These are phyloP conservation scores for Sebastes jordani DNA, from an alignment of 2,797 vertebrate species.

Conservation along the genomic window DNA sequence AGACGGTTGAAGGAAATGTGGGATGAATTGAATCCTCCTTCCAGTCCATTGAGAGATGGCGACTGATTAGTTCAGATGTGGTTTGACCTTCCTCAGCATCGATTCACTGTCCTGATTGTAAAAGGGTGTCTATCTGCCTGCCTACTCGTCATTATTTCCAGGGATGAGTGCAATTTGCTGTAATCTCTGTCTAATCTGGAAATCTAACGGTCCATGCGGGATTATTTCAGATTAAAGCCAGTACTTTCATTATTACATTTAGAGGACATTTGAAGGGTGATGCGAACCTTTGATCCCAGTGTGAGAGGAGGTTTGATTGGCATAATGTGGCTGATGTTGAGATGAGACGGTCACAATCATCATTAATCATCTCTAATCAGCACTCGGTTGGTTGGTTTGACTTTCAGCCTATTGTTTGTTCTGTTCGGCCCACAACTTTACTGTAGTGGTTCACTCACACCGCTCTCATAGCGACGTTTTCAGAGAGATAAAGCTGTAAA, in stretches of 20 bases:
- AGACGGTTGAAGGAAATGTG: neutral
- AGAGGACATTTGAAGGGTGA: slow-evolving; percentile 44
- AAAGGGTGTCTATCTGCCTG: neutral
- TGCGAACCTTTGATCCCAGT: neutral
- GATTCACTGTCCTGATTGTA: neutral
- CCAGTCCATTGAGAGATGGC: neutral
- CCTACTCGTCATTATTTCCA: slow-evolving; percentile 7
- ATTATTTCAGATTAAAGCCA: slow-evolving; percentile 71
- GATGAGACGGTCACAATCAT: neutral
- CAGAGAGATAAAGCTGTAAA: neutral
- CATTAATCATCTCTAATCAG: neutral
- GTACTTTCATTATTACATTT: slow-evolving; percentile 53
- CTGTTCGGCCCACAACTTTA: neutral
- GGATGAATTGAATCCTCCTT: neutral
- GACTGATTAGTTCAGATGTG: neutral
- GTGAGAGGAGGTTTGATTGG: neutral
- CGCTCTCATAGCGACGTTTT: rapidly evolving
- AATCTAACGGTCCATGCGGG: slow-evolving; percentile 21
- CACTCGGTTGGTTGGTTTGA: neutral
- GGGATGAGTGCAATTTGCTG: slow-evolving; percentile 31
- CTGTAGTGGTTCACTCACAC: neutral
- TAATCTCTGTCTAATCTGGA: slow-evolving; percentile 74
- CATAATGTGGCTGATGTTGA: neutral
- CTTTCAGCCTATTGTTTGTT: neutral
- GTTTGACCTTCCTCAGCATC: slow-evolving; percentile 1